Percentiles rank a stretch among this genome's conserved stretches.
Evolutionary conservation across 2,888 invertebrate species (phyloP).

Genomic region (Andrena fulva): DNA sequence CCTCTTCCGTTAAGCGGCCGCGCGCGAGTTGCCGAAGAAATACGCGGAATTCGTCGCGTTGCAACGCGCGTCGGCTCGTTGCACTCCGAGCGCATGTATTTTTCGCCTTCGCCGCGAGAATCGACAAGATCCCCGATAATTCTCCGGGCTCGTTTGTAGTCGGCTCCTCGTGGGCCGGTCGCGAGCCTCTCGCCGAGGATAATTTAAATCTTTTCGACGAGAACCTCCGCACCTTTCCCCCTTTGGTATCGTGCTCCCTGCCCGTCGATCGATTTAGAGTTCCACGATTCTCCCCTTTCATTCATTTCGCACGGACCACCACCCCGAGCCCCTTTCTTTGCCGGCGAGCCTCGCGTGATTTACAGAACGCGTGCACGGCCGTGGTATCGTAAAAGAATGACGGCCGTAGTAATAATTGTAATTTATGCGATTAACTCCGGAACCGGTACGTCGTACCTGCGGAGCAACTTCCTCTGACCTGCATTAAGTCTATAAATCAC

Average conservation of each 20-base stretch:
- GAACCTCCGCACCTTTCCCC: neutral
- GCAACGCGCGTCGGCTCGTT: constrained; percentile 19
- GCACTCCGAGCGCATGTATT: constrained; percentile 43
- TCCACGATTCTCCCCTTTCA: neutral
- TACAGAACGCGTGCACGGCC: constrained; percentile 53
- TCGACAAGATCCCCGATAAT: constrained; percentile 43
- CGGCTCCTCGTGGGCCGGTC: constrained; percentile 9
- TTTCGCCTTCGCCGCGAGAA: constrained; percentile 49
- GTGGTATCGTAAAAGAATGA: constrained; percentile 55
- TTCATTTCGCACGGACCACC: constrained; percentile 10
- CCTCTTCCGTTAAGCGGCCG: constrained; percentile 37
- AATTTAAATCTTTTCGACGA: constrained; percentile 34
- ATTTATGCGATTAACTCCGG: constrained; percentile 67
- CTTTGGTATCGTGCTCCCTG: neutral
- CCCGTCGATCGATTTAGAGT: constrained; percentile 1
- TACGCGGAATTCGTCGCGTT: constrained; percentile 57
- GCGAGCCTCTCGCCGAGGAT: neutral
- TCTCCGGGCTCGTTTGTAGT: constrained; percentile 25
- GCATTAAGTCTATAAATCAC: constrained; percentile 57
- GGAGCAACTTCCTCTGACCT: constrained; percentile 54
- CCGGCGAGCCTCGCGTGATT: constrained; percentile 51
- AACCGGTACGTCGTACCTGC: constrained; percentile 57
- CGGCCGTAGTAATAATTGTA: constrained; percentile 64
- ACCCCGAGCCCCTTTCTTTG: constrained; percentile 29
- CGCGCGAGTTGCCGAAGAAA: constrained; percentile 34